Base-by-base conservation (phyloP, 2,888 invertebrate species). In the Fabriciana adippe region DNA sequence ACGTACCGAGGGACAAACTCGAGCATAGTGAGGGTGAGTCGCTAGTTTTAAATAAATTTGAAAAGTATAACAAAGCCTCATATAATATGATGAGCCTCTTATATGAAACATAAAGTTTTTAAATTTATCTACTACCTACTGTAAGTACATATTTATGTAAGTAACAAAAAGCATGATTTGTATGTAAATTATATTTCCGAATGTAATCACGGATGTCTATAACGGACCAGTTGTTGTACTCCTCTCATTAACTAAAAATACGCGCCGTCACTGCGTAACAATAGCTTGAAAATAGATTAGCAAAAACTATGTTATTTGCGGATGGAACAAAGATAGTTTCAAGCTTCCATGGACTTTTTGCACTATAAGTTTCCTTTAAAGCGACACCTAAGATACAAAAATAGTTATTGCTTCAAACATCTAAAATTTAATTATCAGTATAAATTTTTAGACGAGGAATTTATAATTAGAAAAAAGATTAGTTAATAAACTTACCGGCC, bases 241-340 rank as follows among this genome's bases (percentile, higher is more conserved):
- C 45, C 47, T 56, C 35, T 35, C 55, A 61, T 66, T 45, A 57
- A 57, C 45, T 67, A 63, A 53, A 51, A 59, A 55, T 50, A 66
- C 50, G 55, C 61, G 16, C 35, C 16, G 41, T 63, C 64, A 48
- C 54, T 11, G 45, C 35, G 13, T 18, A 51, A 68, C 65, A 65
- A 68, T 65, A 56, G 60, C 31, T 56, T 60, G 55, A 59, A 60
- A 59, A 51, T 21, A 59, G 31, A 67, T 57, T 31, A 26, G 63
- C 67, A 67, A 67, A 67, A 63, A 61, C 48, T 14, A 50, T 41
- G 26, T 54, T 64, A 67, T 59, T 64, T 63, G 35, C 56, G 50
- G 31, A 57, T 63, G 45, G 54, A 53, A 57, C 57, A 48, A 50
- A 64, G 31, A 65, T 64, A 53, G 57, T 1, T n/a, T 1, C 13